A percentile compares a stretch with the other conserved stretches of the same genome.
phyloP scores from a whole-genome alignment of 2,888 invertebrate genomes.

The Hipparchia sbordonii region DNA sequence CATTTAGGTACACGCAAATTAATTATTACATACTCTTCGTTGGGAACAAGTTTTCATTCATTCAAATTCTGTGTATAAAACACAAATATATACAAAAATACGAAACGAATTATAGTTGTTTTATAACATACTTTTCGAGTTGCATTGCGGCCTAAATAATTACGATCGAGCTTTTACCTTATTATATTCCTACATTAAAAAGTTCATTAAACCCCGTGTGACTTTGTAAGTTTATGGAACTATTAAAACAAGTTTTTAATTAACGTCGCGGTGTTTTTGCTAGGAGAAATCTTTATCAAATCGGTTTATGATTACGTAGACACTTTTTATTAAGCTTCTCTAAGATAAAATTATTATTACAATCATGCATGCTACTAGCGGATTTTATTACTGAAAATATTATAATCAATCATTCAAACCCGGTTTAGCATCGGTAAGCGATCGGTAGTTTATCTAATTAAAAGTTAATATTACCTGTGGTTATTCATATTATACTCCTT shows the following conservation, averaged over 20 bases:
- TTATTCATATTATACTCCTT: too few species aligned
- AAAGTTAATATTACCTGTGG: too few species aligned
- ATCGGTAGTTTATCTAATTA: too few species aligned
- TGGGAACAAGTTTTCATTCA: background rate
- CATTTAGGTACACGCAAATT: background rate
- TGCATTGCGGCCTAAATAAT: background rate
- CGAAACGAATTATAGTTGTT: background rate
- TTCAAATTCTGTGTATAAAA: background rate
- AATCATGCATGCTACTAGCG: background rate
- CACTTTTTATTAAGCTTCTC: background rate
- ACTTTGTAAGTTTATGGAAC: constrained; percentile 30
- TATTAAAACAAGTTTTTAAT: constrained; percentile 34
- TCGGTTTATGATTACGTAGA: constrained; percentile 11
- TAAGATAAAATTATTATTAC: background rate
- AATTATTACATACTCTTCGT: background rate
- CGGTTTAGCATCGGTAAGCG: too few species aligned
- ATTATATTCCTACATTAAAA: constrained; percentile 17
- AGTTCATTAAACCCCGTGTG: constrained; percentile 29
- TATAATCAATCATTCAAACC: background rate
- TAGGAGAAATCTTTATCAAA: constrained; percentile 25
- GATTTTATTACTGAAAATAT: background rate
- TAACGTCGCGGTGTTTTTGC: constrained; percentile 21
- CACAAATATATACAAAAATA: background rate
- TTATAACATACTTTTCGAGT: background rate
- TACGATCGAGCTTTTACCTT: constrained; percentile 2